Evolutionary conservation across 1,140 invertebrate species (phyloP), one percentile per base, ranked within the genome.

Genomic region (Papilio polytes): DNA sequence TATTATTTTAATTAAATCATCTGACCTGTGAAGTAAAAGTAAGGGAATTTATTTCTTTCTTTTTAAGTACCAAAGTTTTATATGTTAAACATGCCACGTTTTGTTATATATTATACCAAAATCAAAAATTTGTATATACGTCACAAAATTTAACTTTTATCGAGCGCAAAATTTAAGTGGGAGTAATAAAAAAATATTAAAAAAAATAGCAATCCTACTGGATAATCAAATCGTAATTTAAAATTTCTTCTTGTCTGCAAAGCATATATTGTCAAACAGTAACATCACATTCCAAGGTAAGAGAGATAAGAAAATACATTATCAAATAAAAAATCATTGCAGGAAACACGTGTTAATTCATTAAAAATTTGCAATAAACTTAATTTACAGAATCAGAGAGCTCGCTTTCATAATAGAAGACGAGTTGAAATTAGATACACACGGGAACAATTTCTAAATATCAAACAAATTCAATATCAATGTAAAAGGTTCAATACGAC

Each of bases 391-490:
- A 56, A 56, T 3, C 15, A 56, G 18, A 13, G 1, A 56, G 7
- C 18, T 56, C 15, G 18, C 3, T 53, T 7, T 53, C 15, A 56
- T 6, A 18, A 18, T 48, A 13, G 48, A 15, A 15, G 48, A 51
- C 48, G 18, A 51, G 3, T 51, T 51, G 0, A 15, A 51, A 63
- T 63, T 63, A 63, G 12, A 63, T 10, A n/a, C 22, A 66, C 26
- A 26, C 26, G 44, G 12, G 70, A 82, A 80, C 51, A 66, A 26
- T 44, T 59, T 63, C 70, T 73, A 41, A 26, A 41, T 22, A 56
- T 44, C 53, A 56, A 73, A 51, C 76, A 66, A 80, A 77, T 66
- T 78, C 18, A 46, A 80, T 79, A 72, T 44, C 82, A 80, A 77
- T 83, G 72, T 81, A 77, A 59, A 31, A 53, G 22, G 26, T n/a